phyloP scores from a whole-genome alignment of 1,140 invertebrate genomes.

The Ceratitis capitata region DNA sequence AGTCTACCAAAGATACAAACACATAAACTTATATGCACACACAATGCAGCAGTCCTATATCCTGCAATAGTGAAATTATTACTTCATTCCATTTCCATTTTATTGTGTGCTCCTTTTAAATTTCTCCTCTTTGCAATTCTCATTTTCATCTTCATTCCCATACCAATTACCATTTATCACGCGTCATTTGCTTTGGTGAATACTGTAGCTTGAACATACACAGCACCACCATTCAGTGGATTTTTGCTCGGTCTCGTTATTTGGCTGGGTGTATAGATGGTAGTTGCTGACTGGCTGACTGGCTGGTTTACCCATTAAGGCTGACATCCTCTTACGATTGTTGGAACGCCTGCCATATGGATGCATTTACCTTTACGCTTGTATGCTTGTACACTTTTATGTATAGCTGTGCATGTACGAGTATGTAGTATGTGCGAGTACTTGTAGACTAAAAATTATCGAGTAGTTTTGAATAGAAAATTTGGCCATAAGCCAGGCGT shows the following conservation, averaged over 20 bases:
- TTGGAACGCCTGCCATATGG: background rate
- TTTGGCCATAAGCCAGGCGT: constrained; percentile 10
- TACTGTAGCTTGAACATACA: background rate
- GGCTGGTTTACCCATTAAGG: background rate
- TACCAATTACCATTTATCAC: background rate
- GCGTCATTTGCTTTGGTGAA: background rate
- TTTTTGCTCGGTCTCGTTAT: background rate
- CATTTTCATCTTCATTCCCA: background rate
- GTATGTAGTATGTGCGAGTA: background rate
- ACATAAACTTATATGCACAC: background rate
- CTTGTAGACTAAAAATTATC: constrained; percentile 14
- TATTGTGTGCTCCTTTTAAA: background rate
- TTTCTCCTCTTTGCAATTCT: too few species aligned
- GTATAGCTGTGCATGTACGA: background rate
- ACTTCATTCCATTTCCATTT: constrained; percentile 20
- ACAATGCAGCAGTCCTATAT: background rate
- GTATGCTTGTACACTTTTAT: background rate
- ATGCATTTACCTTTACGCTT: background rate
- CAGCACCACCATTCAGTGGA: background rate
- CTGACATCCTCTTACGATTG: background rate
- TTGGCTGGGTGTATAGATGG: background rate
- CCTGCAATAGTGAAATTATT: background rate
- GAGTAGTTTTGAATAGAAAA: constrained; percentile 2
- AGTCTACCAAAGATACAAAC: background rate
- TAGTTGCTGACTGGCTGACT: background rate